Evolutionary conservation across 2,797 vertebrate species (phyloP).

Genomic region (Semotilus atromaculatus): DNA sequence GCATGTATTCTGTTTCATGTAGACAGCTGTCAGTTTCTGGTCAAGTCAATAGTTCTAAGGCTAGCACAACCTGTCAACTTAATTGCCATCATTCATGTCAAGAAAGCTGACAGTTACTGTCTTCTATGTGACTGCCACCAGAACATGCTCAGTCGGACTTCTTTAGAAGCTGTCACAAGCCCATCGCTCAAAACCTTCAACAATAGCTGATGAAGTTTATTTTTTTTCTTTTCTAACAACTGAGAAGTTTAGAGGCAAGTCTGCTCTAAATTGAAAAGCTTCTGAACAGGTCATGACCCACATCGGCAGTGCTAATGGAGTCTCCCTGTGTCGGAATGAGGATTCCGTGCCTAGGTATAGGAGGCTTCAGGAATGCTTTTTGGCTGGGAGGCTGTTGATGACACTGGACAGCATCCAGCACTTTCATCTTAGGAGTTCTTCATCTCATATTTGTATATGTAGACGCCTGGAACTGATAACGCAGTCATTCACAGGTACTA

Average conservation of each 20-base stretch:
- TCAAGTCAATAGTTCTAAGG: slow-evolving; percentile 32
- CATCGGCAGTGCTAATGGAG: slow-evolving; percentile 13
- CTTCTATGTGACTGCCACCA: slow-evolving; percentile 20
- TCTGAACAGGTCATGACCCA: slow-evolving; percentile 21
- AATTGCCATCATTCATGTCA: slow-evolving; percentile 42
- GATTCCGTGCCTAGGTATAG: slow-evolving; percentile 26
- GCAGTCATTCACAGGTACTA: slow-evolving; percentile 60
- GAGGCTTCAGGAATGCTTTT: slow-evolving; percentile 43
- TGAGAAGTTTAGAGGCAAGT: not conserved
- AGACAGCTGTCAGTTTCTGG: slow-evolving; percentile 48
- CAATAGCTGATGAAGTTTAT: slow-evolving; percentile 3
- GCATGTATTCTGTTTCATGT: slow-evolving; percentile 17
- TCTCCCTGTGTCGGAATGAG: not conserved
- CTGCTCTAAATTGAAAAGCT: not conserved
- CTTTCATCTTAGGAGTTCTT: slow-evolving; percentile 53
- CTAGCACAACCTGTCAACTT: slow-evolving; percentile 32
- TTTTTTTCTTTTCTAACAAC: not conserved
- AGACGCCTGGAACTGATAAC: slow-evolving; percentile 57
- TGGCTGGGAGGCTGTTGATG: slow-evolving; percentile 44
- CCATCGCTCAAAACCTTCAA: not conserved
- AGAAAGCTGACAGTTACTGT: slow-evolving; percentile 33
- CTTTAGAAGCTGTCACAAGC: not conserved
- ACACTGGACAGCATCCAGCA: slow-evolving; percentile 43
- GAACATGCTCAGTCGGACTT: not conserved
- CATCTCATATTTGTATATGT: slow-evolving; percentile 55